Evolutionary conservation across 2,797 vertebrate species (phyloP).

Genomic region (Cuniculus paca): DNA sequence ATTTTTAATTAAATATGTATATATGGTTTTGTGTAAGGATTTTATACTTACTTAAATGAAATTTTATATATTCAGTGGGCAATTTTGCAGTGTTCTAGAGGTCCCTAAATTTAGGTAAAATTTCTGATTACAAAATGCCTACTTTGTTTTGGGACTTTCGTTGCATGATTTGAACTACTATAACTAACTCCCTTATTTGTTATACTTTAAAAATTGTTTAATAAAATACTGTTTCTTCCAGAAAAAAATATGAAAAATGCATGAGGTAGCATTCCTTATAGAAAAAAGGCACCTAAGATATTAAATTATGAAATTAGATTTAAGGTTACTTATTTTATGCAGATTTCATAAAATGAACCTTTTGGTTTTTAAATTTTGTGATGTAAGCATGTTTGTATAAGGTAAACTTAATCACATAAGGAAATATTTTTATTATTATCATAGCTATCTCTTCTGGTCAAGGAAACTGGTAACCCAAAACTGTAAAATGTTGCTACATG

Average conservation of each 20-base stretch:
- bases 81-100: slow-evolving; percentile 13
- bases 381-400: slow-evolving; percentile 44
- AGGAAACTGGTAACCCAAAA: slow-evolving; percentile 59
- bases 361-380: slow-evolving; percentile 61
- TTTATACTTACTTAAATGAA: slow-evolving; percentile 42
- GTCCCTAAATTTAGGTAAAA: background rate
- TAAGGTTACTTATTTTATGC: background rate
- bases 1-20: background rate
- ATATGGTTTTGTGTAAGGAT: background rate
- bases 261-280: slow-evolving; percentile 3
- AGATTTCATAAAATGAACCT: slow-evolving; percentile 42
- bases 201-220: slow-evolving; percentile 31
- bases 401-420: slow-evolving; percentile 65
- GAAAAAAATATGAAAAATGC: slow-evolving; percentile 39
- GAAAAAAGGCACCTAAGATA: slow-evolving; percentile 12
- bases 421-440: slow-evolving; percentile 69
- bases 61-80: background rate
- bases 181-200: background rate
- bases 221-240: slow-evolving; percentile 16
- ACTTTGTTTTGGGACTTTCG: background rate
- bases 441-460: slow-evolving; percentile 61
- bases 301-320: slow-evolving; percentile 51
- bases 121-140: background rate
- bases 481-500: slow-evolving; percentile 70
- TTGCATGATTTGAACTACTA: background rate